These are phyloP conservation scores for Agraylea sexmaculata DNA, from an alignment of 1,140 invertebrate species.

Conservation along the genomic window DNA sequence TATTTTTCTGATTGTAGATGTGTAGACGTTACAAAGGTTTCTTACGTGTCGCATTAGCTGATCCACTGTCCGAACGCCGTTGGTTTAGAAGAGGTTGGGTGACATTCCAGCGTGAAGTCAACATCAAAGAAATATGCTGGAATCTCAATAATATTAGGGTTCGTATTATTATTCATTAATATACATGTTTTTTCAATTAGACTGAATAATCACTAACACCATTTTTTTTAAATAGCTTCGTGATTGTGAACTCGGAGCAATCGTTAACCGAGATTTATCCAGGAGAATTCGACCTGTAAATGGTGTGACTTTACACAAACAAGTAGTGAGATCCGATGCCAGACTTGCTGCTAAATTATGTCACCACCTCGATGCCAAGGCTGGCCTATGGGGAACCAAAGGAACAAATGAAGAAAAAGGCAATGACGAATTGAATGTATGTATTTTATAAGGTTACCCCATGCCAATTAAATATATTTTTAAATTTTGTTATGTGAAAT, in stretches of 20 bases:
- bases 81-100: slow-evolving; percentile 98
- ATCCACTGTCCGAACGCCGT: slow-evolving; percentile 87
- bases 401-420: slow-evolving; percentile 9
- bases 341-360: slow-evolving; percentile 91
- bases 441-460: no score
- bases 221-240: slow-evolving; percentile 27
- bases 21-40: slow-evolving; percentile 93
- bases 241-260: slow-evolving; percentile 90
- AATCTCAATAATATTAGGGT: slow-evolving; percentile 92
- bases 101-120: slow-evolving; percentile 91
- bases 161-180: slow-evolving; percentile 22
- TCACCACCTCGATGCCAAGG: slow-evolving; percentile 80
- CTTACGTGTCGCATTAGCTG: slow-evolving; percentile 89
- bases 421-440: no score
- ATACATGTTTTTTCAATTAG: slow-evolving; percentile 3
- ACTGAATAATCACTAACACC: background rate
- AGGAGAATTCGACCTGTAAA: slow-evolving; percentile 85
- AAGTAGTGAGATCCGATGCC: slow-evolving; percentile 84
- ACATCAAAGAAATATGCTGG: slow-evolving; percentile 99
- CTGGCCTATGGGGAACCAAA: slow-evolving; percentile 58
- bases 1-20: slow-evolving; percentile 48
- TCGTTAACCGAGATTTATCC: slow-evolving; percentile 84
- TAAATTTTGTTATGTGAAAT: no score
- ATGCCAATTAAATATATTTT: no score
- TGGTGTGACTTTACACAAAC: slow-evolving; percentile 84